Evolutionary conservation across 2,888 invertebrate genomes (phyloP).

Genomic region (Phyllotreta cruciferae): DNA sequence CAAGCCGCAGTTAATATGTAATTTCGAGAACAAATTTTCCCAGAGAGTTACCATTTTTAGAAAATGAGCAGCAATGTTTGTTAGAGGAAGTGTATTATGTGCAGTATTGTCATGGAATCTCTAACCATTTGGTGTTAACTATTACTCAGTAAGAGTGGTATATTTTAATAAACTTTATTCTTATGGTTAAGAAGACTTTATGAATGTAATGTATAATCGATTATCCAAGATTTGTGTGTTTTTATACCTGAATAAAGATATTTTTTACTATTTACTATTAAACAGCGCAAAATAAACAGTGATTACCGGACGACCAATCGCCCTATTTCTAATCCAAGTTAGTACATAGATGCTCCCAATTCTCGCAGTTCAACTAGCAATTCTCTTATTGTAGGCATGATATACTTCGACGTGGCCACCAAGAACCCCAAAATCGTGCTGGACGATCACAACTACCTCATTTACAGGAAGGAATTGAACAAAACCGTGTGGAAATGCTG

Average conservation of each 20-base stretch:
- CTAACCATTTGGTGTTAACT: too few species aligned
- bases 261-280: too few species aligned
- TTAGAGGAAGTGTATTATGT: background rate
- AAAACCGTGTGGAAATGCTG: slow-evolving; percentile 51
- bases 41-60: slow-evolving; percentile 36
- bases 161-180: too few species aligned
- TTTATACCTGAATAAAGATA: background rate
- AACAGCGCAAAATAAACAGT: too few species aligned
- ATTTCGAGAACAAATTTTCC: slow-evolving; percentile 24
- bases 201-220: background rate
- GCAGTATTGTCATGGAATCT: too few species aligned
- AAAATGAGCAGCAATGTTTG: background rate
- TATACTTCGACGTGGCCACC: slow-evolving; percentile 50
- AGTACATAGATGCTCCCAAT: too few species aligned
- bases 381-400: slow-evolving; percentile 43
- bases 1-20: slow-evolving; percentile 24
- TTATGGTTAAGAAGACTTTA: background rate
- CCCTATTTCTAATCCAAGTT: too few species aligned
- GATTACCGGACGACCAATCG: too few species aligned
- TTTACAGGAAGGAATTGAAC: slow-evolving; percentile 46
- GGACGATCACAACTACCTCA: slow-evolving; percentile 47
- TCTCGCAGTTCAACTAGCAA: background rate
- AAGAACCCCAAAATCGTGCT: slow-evolving; percentile 51
- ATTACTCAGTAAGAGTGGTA: too few species aligned
- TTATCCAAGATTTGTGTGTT: too few species aligned